Base-by-base conservation (phyloP, 2,888 invertebrate species). In the Dromius quadrimaculatus region DNA sequence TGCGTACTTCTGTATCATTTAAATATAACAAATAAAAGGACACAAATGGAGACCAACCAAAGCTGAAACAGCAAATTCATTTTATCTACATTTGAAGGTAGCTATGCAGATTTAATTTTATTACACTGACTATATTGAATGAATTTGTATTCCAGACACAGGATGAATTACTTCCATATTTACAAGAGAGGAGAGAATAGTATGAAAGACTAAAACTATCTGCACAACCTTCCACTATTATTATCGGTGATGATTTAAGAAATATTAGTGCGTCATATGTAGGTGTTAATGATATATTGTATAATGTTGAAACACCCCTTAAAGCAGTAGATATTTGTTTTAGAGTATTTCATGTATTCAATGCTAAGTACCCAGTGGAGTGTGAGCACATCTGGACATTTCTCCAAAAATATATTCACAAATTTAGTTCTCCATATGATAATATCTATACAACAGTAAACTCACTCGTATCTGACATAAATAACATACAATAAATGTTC, bases 291-390 rank as follows among this genome's bases (percentile, higher is more conserved):
- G 20, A 50, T 20, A 23, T 15, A 22, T 8, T 50, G 11, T 50
- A 50, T 11, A 50, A 20, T 20, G 20, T 50, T 20, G 19, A 50
- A 23, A 28, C 66, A 11, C 54, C 66, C 6, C 20, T 34, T 2
- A 66, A 66, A 50, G 66, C 66, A 6, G 57, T 66, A n/a, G 66
- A 66, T 34, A 2, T 66, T 19, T 66, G 54, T 59, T 66, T 66
- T 36, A 66, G 28, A 36, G 17, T n/a, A 9, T 66, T 54, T 19
- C 50, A 50, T 17, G 47, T 36, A n/a, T 50, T 66, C 20, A 34
- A 66, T 34, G 66, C 54, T 2, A 50, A 66, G 34, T 54, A 54
- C n/a, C 57, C 66, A 1, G 8, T 32, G n/a, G 66, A 66, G 34
- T 3, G 28, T 54, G 66, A 66, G 6, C 17, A 36, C 11, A 22